Conservation (phyloP, 2,888 invertebrate genomes). For the Rhaphigaster nebulosa region DNA sequence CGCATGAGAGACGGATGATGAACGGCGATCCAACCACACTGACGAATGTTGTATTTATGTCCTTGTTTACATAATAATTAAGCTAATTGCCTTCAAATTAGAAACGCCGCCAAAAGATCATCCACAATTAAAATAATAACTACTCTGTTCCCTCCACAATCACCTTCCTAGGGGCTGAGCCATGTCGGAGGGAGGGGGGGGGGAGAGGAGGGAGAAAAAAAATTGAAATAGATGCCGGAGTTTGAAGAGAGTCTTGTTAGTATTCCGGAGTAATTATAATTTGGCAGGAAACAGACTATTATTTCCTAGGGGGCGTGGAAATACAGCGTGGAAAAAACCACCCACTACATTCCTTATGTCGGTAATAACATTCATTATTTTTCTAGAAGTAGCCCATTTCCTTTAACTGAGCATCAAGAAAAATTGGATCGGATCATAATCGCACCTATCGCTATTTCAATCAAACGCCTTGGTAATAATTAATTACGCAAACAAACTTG, state of each 20-base stretch:
- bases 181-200: not conserved
- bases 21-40: not conserved
- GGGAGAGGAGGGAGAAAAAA: not conserved
- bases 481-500: slow-evolving; percentile 49
- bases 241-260: slow-evolving; percentile 53
- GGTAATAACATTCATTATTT: slow-evolving; percentile 54
- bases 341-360: slow-evolving; percentile 53
- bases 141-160: slow-evolving; percentile 5
- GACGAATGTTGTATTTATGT: slow-evolving; percentile 46
- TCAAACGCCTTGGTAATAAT: slow-evolving; percentile 43
- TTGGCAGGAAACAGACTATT: slow-evolving; percentile 57
- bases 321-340: slow-evolving; percentile 55
- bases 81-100: slow-evolving; percentile 53
- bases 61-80: slow-evolving; percentile 60
- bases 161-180: not conserved
- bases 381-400: not conserved
- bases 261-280: slow-evolving; percentile 56
- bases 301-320: slow-evolving; percentile 57
- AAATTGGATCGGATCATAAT: slow-evolving; percentile 10
- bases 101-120: slow-evolving; percentile 47
- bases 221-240: slow-evolving; percentile 46
- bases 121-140: slow-evolving; percentile 57
- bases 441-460: not conserved
- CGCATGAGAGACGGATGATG: not conserved
- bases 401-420: slow-evolving; percentile 17